Base-by-base conservation (phyloP, 2,797 vertebrate genomes). In the Enteromius paludinosus region DNA sequence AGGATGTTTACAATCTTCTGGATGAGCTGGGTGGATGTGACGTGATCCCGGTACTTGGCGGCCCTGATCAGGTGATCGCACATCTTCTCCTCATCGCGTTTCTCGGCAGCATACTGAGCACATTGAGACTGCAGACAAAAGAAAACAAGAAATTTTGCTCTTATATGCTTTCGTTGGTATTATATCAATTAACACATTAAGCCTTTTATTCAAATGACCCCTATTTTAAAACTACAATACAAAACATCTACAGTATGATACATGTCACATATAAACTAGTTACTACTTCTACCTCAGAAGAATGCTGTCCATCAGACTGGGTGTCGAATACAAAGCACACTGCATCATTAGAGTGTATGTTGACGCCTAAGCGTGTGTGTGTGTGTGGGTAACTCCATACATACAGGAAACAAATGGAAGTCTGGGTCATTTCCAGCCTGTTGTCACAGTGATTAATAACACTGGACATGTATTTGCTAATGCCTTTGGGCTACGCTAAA, bases 1-100 rank as follows among this genome's bases (percentile, higher is more conserved):
- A 99, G 94, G 86, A 99, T 98, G 94, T 97, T 96, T 92, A 98
- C 93, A 65, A 99, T 98, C 93, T 99, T 99, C 94, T 99, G 98
- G 88, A 98, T 93, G 81, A 99, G 95, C 73, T 98, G 98, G 9
- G 96, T 97, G 88, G 97, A 95, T 1, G 97, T 99, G 93, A 99
- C 95, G 73, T 99, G 96, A 92, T 99, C 98, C 62, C 98, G 94
- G 90, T 97, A 98, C 87, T 98, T 98, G 10, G 97, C 97, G 5
- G 98, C 97, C 20, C 96, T 95, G 91, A 99, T 98, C 92, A 99
- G 94, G 89, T 99, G 97, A 90, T 99, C 97, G 68, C 98, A 99
- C 97, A 99, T 97, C 92, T 98, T 99, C 91, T 99, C 98, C 90
- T 99, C 97, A 75, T 99, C 98, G 11, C 98, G 92, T 88, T 98